Percentiles rank a stretch among this genome's conserved stretches.
These are phyloP conservation scores for Sarcophaga carnaria DNA, from an alignment of 2,888 invertebrate species.

Conservation along the genomic window DNA sequence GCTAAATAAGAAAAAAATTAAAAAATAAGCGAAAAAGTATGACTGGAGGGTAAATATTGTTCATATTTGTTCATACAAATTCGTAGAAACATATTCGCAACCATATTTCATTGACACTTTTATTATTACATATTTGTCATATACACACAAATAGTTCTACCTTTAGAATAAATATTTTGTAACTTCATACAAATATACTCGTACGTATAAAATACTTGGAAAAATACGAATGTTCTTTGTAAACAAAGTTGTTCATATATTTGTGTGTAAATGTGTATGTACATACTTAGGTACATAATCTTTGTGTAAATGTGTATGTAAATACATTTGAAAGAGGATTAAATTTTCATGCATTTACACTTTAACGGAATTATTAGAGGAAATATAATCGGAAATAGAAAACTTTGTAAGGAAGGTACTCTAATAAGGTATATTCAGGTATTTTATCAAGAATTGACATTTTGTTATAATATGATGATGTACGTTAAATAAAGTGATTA, in stretches of 20 bases:
- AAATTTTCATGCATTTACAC: slow-evolving; percentile 16
- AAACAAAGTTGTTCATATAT: too few species aligned
- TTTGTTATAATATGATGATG: too few species aligned
- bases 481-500: too few species aligned
- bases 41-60: too few species aligned
- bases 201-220: not conserved
- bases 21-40: slow-evolving; percentile 4
- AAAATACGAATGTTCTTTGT: too few species aligned
- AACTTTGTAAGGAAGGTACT: not conserved
- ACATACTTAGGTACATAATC: not conserved
- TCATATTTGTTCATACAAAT: too few species aligned
- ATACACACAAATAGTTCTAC: not conserved
- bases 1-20: not conserved
- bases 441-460: too few species aligned
- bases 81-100: not conserved
- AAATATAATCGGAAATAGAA: not conserved
- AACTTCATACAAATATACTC: not conserved
- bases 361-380: not conserved
- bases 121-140: slow-evolving; percentile 17
- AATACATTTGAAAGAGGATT: not conserved
- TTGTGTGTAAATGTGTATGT: slow-evolving; percentile 24
- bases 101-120: slow-evolving; percentile 57
- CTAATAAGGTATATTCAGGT: not conserved
- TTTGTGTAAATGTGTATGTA: not conserved
- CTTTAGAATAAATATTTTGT: not conserved